Conservation (phyloP, 2,113 vertebrate species). For the Hiodon alosoides region DNA sequence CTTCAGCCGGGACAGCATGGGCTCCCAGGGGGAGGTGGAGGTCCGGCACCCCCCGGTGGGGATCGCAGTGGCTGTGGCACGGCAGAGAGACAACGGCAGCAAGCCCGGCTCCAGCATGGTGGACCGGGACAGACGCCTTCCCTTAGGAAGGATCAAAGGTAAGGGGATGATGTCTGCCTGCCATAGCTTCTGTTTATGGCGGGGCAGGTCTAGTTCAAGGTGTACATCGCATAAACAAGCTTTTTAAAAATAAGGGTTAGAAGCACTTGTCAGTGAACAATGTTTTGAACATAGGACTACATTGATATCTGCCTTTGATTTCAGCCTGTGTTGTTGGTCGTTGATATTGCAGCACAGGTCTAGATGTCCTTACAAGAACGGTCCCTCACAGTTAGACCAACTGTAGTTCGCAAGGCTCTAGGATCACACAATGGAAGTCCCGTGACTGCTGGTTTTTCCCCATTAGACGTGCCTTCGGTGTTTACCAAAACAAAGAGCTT, state of each 20-base stretch:
- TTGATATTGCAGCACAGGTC: neutral
- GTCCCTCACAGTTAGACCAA: neutral
- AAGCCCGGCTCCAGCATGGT: slow-evolving; percentile 67
- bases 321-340: neutral
- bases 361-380: neutral
- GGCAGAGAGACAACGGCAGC: slow-evolving; percentile 81
- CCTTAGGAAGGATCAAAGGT: slow-evolving; percentile 85
- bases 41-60: slow-evolving; percentile 91
- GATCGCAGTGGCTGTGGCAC: slow-evolving; percentile 89
- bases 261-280: too few relatives aligned
- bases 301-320: neutral
- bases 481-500: slow-evolving; percentile 26
- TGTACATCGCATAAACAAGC: too few relatives aligned
- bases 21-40: slow-evolving; percentile 80
- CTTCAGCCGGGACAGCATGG: slow-evolving; percentile 71
- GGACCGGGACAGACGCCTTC: slow-evolving; percentile 71
- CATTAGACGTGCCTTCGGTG: slow-evolving; percentile 30
- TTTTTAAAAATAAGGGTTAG: too few relatives aligned
- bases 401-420: neutral
- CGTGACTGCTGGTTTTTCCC: slow-evolving; percentile 33
- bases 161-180: slow-evolving; percentile 14
- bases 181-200: neutral
- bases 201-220: too few relatives aligned
- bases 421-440: slow-evolving; percentile 5
- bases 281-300: too few relatives aligned